Evolutionary conservation across 2,113 vertebrate species (phyloP).

Genomic region (Urocitellus parryii): DNA sequence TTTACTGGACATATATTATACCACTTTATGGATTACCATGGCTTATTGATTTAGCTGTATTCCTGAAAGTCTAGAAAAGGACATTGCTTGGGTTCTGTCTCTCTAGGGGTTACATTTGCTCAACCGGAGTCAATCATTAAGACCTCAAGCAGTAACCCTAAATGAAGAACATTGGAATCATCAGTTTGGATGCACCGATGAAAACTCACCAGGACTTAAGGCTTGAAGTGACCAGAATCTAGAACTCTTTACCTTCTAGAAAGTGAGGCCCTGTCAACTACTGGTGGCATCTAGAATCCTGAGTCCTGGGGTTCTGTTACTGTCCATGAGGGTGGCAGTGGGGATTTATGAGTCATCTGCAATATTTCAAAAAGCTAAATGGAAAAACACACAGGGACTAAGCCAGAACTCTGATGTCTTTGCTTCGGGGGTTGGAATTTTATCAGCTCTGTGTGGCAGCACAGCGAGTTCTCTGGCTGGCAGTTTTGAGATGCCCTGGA

Average conservation of each 20-base stretch:
- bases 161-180: neutral
- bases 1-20: neutral
- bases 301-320: neutral
- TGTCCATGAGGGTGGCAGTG: neutral
- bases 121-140: neutral
- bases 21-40: neutral
- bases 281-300: neutral
- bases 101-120: neutral
- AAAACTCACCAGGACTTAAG: neutral
- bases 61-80: neutral
- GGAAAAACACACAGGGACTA: constrained; percentile 20
- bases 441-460: constrained; percentile 11
- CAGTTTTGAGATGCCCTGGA: constrained; percentile 58
- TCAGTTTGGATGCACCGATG: neutral
- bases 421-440: constrained; percentile 57
- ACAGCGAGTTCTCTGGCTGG: neutral
- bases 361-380: constrained; percentile 46
- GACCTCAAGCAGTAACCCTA: neutral
- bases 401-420: constrained; percentile 57
- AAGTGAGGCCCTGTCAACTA: neutral
- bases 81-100: neutral
- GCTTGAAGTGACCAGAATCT: neutral
- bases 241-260: neutral
- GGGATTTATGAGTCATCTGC: neutral
- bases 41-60: neutral